Conservation (phyloP, 2,113 vertebrate species). For the Athene cunicularia region DNA sequence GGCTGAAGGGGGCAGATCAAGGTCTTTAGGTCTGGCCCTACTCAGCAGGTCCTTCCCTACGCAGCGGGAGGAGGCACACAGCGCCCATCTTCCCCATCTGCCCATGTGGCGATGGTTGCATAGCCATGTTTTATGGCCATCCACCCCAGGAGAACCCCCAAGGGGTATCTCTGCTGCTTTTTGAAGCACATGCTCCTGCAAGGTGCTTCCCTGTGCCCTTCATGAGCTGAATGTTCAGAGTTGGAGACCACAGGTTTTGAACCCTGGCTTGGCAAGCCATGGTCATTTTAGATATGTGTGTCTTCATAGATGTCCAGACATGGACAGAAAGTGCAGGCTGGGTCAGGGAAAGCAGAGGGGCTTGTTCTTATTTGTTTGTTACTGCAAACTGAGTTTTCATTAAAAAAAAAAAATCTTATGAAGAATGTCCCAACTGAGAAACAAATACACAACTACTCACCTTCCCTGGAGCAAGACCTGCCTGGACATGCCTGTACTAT, state of each 20-base stretch:
- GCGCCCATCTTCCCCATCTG: accelerated
- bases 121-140: accelerated
- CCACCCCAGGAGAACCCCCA: background rate
- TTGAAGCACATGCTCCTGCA: background rate
- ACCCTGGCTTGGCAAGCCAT: background rate
- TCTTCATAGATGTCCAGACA: background rate
- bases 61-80: accelerated
- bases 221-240: background rate
- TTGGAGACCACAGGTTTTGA: background rate
- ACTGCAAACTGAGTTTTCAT: background rate
- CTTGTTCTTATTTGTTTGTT: background rate
- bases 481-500: background rate
- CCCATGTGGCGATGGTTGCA: background rate
- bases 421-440: background rate
- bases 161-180: background rate
- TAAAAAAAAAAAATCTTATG: background rate
- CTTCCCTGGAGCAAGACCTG: background rate
- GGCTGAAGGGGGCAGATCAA: background rate
- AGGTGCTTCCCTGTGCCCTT: background rate
- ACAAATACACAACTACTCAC: background rate
- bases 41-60: background rate
- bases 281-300: background rate
- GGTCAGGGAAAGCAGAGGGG: background rate
- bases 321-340: background rate
- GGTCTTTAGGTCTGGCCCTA: background rate